Evolutionary conservation across 2,113 vertebrate genomes (phyloP), one percentile per base, ranked within the genome.

Genomic region (Spea bombifrons): DNA sequence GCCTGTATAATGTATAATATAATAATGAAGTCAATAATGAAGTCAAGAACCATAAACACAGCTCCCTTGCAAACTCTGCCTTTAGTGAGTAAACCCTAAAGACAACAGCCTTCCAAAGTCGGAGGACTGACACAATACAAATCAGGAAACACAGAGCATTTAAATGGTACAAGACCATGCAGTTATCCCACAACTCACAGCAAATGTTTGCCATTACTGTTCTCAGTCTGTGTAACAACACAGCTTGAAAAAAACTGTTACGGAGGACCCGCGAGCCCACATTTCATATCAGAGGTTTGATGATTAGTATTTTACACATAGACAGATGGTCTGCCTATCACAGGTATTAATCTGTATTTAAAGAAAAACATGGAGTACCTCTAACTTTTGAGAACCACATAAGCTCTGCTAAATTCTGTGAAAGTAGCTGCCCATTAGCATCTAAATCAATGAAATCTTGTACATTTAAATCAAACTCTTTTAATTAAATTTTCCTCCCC

Each of bases 361-460:
- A 80, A 74, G 71, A 16, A 64, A 74, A 80, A 80, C 15, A 17
- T 79, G 71, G 59, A 68, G 71, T 49, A 52, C 78, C 44, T 80
- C 61, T 48, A 50, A 67, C 64, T 74, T n/a, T 10, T 44, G 45
- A 45, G 73, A 52, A 15, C 64, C 45, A 16, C 71, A 74, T 61
- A 74, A 74, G 71, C 64, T 68, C 78, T 80, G 71, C 55, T 80
- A 67, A 80, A 73, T 80, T 80, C 78, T 74, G 66, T 64, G 68
- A 74, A 80, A 80, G 64, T 74, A 80, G 78, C 78, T 80, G 78
- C 78, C 78, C 78, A 80, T 80, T 80, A 80, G 78, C 78, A 80
- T 80, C 78, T 80, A 80, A 80, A 80, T 80, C 78, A 80, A 80
- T 80, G 65, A 74, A 80, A 80, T 80, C 78, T 80, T 80, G 71